A percentile compares a stretch with the other conserved stretches of the same genome.
These are phyloP conservation scores for Timandra comae DNA, from an alignment of 2,888 invertebrate genomes.

Conservation along the genomic window DNA sequence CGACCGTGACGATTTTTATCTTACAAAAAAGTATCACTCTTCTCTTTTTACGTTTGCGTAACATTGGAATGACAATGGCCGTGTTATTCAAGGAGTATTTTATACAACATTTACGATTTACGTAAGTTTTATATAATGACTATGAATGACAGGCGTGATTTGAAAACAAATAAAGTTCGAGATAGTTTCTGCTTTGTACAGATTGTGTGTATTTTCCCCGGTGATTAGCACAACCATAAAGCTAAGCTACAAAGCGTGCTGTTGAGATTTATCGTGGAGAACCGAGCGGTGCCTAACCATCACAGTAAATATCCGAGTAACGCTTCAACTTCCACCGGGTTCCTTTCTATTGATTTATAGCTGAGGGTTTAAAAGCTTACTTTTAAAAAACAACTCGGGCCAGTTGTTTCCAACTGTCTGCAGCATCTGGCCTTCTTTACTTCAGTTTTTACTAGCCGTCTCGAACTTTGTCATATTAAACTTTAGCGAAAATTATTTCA, in stretches of 20 bases:
- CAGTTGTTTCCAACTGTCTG: constrained; percentile 73
- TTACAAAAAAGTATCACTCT: constrained; percentile 53
- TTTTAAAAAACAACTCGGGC: constrained; percentile 65
- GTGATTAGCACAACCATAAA: constrained; percentile 53
- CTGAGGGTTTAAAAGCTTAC: constrained; percentile 64
- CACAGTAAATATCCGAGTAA: constrained; percentile 64
- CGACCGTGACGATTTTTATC: constrained; percentile 62
- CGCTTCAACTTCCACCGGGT: constrained; percentile 60
- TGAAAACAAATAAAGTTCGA: constrained; percentile 7
- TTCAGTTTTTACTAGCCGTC: constrained; percentile 57
- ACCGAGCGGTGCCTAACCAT: constrained; percentile 45
- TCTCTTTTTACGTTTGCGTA: constrained; percentile 54
- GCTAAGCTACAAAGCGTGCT: constrained; percentile 52
- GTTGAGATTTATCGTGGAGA: constrained; percentile 53
- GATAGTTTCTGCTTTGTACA: constrained; percentile 9
- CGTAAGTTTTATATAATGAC: constrained; percentile 4
- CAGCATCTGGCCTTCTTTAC: constrained; percentile 66
- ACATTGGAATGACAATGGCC: constrained; percentile 51
- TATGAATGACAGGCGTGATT: constrained; percentile 2
- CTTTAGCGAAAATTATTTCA: constrained; percentile 25
- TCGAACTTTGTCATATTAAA: constrained; percentile 66
- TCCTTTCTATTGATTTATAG: constrained; percentile 69
- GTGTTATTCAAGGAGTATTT: constrained; percentile 36
- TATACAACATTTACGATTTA: constrained; percentile 9
- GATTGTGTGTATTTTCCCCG: constrained; percentile 21